A percentile compares a stretch with the other conserved stretches of the same genome.
These are phyloP conservation scores for Nerophis ophidion DNA, from an alignment of 2,113 vertebrate species.

Conservation along the genomic window DNA sequence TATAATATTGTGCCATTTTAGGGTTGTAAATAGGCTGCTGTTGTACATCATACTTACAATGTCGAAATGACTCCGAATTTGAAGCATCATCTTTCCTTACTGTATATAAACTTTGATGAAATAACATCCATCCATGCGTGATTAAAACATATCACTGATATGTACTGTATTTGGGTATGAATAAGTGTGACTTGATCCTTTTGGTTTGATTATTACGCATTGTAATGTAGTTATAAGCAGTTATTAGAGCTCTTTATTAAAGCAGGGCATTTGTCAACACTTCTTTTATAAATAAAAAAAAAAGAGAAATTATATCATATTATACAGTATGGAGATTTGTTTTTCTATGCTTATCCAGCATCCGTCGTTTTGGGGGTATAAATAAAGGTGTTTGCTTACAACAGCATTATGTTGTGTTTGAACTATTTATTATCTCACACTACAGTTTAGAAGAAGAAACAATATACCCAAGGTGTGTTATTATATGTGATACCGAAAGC, in stretches of 20 bases:
- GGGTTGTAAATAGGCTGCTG: slow-evolving; percentile 32
- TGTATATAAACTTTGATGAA: no score
- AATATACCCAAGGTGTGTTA: background rate
- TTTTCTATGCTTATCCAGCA: background rate
- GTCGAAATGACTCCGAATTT: slow-evolving; percentile 13
- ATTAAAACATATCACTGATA: background rate
- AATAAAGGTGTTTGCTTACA: background rate
- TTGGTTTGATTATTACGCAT: background rate
- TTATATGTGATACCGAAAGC: slow-evolving; percentile 12
- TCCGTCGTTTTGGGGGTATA: background rate
- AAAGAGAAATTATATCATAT: background rate
- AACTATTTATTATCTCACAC: background rate
- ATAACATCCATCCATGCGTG: background rate
- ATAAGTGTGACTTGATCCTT: background rate
- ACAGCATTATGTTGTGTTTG: background rate
- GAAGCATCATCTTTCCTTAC: background rate
- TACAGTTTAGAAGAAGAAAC: background rate
- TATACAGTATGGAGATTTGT: background rate
- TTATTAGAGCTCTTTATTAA: background rate
- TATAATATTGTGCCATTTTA: slow-evolving; percentile 44
- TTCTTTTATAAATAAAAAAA: background rate
- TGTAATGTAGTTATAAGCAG: background rate
- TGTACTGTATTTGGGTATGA: background rate
- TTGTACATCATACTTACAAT: slow-evolving; percentile 20
- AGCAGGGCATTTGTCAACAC: background rate